Percentiles rank a stretch among this genome's conserved stretches.
Evolutionary conservation across 1,140 invertebrate genomes (phyloP).

Genomic region (Drosophila pandora): DNA sequence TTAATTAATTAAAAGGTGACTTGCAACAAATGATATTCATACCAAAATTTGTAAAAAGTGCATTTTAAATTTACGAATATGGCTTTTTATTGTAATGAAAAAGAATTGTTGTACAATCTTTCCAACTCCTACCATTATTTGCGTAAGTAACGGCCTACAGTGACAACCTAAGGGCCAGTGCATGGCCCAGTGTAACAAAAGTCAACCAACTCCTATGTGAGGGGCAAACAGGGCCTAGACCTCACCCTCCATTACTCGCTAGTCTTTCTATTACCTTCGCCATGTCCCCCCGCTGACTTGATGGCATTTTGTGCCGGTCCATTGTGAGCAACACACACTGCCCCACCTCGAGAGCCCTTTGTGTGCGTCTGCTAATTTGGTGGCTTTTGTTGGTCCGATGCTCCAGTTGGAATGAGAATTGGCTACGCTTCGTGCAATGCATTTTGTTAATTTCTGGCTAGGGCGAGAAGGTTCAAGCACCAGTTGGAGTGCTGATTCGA

Average conservation of each 20-base stretch:
- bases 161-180: neutral
- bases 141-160: constrained; percentile 2
- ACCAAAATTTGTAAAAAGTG: too few relatives aligned
- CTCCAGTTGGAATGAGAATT: constrained; percentile 16
- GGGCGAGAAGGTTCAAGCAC: constrained; percentile 18
- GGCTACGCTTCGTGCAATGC: constrained; percentile 32
- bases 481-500: constrained; percentile 9
- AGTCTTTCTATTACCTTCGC: constrained; percentile 26
- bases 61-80: too few relatives aligned
- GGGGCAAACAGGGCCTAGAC: constrained; percentile 32
- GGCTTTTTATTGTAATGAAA: neutral
- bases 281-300: constrained; percentile 18
- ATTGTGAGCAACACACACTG: constrained; percentile 42
- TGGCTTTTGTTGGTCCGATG: constrained; percentile 65
- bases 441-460: constrained; percentile 48
- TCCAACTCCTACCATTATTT: neutral
- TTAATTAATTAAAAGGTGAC: neutral
- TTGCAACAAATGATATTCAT: too few relatives aligned
- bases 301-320: constrained; percentile 60
- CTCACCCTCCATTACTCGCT: neutral
- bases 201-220: constrained; percentile 36
- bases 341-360: constrained; percentile 38
- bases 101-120: neutral
- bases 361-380: constrained; percentile 74
- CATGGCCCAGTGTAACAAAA: constrained; percentile 19